These are phyloP conservation scores for Mamestra brassicae DNA, from an alignment of 2,888 invertebrate species.

Conservation along the genomic window DNA sequence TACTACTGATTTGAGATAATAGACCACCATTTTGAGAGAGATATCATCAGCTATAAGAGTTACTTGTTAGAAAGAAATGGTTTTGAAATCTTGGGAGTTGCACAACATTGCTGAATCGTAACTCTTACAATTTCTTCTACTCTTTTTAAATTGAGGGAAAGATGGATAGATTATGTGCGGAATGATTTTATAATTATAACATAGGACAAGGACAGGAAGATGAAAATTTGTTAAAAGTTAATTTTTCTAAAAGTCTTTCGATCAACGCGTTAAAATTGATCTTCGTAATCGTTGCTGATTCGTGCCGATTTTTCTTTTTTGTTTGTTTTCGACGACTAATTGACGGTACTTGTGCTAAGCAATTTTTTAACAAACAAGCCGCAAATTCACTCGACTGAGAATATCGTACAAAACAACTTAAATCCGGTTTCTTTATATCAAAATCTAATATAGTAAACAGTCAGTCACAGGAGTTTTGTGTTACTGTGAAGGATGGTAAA, in stretches of 20 bases:
- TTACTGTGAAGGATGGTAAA: constrained; percentile 3
- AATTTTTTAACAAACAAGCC: constrained; percentile 35
- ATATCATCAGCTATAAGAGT: background rate
- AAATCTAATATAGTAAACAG: constrained; percentile 1
- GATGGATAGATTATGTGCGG: no score
- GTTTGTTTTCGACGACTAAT: constrained; percentile 55
- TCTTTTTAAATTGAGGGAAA: no score
- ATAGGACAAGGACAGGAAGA: background rate
- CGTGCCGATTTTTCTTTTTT: constrained; percentile 13
- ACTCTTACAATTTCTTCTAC: no score
- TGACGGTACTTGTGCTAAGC: constrained; percentile 45
- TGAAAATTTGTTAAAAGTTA: background rate
- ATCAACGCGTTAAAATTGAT: background rate
- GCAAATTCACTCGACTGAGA: constrained; percentile 59
- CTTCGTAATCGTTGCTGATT: background rate
- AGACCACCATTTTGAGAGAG: background rate
- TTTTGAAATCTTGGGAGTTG: background rate
- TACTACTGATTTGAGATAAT: background rate
- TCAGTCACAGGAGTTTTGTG: no score
- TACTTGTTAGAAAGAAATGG: background rate
- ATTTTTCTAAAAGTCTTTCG: no score
- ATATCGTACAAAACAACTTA: constrained; percentile 61
- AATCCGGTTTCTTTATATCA: constrained; percentile 62
- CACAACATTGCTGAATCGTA: no score
- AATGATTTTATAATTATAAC: no score